Base-by-base conservation (phyloP, 2,888 invertebrate species). In the Opisthograptis luteolata region DNA sequence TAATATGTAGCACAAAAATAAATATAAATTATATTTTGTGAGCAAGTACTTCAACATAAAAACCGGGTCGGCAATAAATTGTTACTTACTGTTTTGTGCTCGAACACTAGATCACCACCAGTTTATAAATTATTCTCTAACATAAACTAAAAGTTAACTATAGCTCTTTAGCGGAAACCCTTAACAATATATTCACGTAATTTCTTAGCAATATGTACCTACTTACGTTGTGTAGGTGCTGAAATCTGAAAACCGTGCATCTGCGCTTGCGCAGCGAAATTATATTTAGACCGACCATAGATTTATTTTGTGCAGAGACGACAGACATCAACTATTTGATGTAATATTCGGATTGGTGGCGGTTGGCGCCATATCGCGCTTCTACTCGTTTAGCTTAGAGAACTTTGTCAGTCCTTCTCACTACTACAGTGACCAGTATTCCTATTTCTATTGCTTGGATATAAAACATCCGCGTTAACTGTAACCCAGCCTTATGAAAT, bases 251-350 rank as follows among this genome's bases (percentile, higher is more conserved):
- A 39, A 40, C 15, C 9, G 4, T 20, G 27, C 15, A 31, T 32
- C 14, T 52, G 52, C 52, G 52, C 52, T 27, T 52, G 52, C 52
- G 52, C 51, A 8, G 41, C 32, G 14, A 15, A 17, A 4, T 37
- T 52, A 52, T 52, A 39, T 52, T 52, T 52, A 52, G 52, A 37
- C 20, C 27, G 28, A 15, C 34, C 15, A n/a, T 12, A 14, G 1
- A 14, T 19, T 32, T 13, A 14, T 4, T 30, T 41, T 8, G 9
- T 17, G 2, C 2, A 17, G 17, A n/a, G 19, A 30, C 31, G 20
- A n/a, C n/a, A n/a, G n/a, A n/a, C n/a, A n/a, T n/a, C 35, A 10
- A 5, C 8, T n/a, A 7, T 7, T 3, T 1, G 1, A 15, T 28
- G n/a, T n/a, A n/a, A n/a, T n/a, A 17, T 17, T 17, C 17, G 17